Percentiles rank a stretch among this genome's conserved stretches.
phyloP scores from a whole-genome alignment of 2,113 vertebrate species.

The Colaptes auratus region DNA sequence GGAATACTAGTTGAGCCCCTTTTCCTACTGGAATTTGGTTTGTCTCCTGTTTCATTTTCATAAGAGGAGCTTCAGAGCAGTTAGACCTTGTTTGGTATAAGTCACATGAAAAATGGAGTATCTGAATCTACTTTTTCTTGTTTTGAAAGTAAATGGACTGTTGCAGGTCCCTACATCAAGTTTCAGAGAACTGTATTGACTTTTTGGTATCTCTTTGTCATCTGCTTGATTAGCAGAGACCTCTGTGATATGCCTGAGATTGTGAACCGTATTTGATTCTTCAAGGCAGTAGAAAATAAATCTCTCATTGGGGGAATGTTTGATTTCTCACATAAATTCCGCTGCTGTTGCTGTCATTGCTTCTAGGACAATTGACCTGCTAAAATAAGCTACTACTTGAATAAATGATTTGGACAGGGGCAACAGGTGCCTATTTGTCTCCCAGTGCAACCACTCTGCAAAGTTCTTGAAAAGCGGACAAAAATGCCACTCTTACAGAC shows the following conservation, averaged over 20 bases:
- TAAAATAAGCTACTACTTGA: neutral
- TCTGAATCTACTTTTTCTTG: neutral
- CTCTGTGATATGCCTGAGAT: rapidly evolving
- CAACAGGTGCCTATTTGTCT: neutral
- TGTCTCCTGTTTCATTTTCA: neutral
- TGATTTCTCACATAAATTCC: neutral
- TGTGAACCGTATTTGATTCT: neutral
- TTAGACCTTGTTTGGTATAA: neutral
- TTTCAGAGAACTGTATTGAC: neutral
- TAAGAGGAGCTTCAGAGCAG: neutral
- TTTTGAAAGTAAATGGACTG: neutral
- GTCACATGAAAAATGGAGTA: neutral
- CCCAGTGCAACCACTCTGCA: too few relatives aligned
- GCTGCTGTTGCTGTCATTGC: neutral
- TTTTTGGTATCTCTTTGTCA: neutral
- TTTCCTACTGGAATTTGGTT: neutral
- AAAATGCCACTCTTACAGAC: too few relatives aligned
- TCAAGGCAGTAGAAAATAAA: neutral
- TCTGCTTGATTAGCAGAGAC: neutral
- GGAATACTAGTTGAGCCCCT: neutral
- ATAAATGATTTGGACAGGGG: rapidly evolving
- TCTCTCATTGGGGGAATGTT: neutral
- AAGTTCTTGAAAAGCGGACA: too few relatives aligned
- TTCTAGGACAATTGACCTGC: neutral
- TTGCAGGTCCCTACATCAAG: neutral